Percentiles rank a stretch among this genome's conserved stretches.
Evolutionary conservation across 2,888 invertebrate genomes (phyloP).

Genomic region (Trachelus stipa): DNA sequence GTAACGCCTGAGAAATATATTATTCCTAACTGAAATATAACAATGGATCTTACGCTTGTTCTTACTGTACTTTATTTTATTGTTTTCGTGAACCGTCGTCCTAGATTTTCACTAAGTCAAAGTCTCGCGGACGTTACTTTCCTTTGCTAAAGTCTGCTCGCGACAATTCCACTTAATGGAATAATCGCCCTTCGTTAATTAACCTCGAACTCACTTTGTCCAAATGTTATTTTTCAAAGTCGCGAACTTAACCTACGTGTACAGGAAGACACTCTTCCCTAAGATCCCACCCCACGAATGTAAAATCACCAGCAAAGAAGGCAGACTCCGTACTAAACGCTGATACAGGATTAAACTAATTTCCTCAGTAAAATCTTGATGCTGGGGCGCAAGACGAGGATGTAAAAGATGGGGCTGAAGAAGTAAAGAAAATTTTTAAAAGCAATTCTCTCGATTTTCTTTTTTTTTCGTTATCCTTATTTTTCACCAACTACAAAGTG

Average conservation of each 20-base stretch:
- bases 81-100: background rate
- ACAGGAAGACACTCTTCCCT: slow-evolving; percentile 22
- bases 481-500: background rate
- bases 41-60: too few relatives aligned
- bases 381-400: background rate
- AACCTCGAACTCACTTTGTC: background rate
- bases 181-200: background rate
- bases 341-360: slow-evolving; percentile 46
- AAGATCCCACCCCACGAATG: slow-evolving; percentile 57
- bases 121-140: background rate
- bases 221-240: background rate
- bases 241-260: background rate
- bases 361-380: slow-evolving; percentile 19
- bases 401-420: background rate
- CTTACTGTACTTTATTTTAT: background rate
- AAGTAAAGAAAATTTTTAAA: background rate
- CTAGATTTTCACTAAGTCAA: background rate
- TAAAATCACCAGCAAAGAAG: slow-evolving; percentile 41
- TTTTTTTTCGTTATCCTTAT: background rate
- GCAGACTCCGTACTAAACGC: slow-evolving; percentile 24
- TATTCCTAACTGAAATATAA: too few relatives aligned
- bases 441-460: background rate
- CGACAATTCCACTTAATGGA: background rate
- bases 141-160: background rate
- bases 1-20: too few relatives aligned